A percentile compares a stretch with the other conserved stretches of the same genome.
Evolutionary conservation across 2,113 vertebrate genomes (phyloP).

Genomic region (Amphiprion ocellaris): DNA sequence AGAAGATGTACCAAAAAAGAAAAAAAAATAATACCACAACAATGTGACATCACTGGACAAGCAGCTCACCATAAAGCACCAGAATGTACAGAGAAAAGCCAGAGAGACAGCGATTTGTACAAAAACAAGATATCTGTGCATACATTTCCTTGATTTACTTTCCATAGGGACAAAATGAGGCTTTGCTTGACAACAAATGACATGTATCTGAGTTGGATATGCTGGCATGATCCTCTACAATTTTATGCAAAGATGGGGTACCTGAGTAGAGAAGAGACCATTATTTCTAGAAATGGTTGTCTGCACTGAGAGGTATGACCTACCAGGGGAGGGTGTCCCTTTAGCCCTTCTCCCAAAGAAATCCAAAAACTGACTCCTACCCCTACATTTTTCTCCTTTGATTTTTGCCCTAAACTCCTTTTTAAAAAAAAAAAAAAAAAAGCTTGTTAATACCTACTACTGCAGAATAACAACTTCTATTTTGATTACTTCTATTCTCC

Average conservation of each 20-base stretch:
- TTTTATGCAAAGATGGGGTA: conserved; percentile 64
- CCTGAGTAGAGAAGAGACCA: conserved; percentile 75
- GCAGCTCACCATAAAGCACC: conserved; percentile 73
- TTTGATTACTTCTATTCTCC: conserved; percentile 3
- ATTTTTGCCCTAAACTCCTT: background rate
- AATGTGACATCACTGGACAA: conserved; percentile 65
- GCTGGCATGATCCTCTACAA: conserved; percentile 61
- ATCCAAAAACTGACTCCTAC: background rate
- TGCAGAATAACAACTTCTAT: conserved; percentile 27
- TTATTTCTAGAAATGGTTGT: conserved; percentile 52
- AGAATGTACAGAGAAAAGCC: conserved; percentile 54
- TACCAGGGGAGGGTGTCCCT: conserved; percentile 40
- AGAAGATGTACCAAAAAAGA: conserved; percentile 22
- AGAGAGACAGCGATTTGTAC: conserved; percentile 52
- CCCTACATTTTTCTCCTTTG: background rate
- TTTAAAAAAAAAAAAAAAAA: background rate
- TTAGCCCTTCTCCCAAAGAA: conserved; percentile 38
- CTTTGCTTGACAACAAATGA: conserved; percentile 45
- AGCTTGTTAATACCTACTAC: background rate
- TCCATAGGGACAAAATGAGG: conserved; percentile 41
- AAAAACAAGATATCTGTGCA: conserved; percentile 55
- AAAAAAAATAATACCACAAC: conserved; percentile 31
- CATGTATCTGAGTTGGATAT: conserved; percentile 46
- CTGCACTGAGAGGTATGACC: conserved; percentile 65
- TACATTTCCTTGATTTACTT: conserved; percentile 52